These are phyloP conservation scores for Drosophila punjabiensis DNA, from an alignment of 1,140 invertebrate genomes.

Conservation along the genomic window DNA sequence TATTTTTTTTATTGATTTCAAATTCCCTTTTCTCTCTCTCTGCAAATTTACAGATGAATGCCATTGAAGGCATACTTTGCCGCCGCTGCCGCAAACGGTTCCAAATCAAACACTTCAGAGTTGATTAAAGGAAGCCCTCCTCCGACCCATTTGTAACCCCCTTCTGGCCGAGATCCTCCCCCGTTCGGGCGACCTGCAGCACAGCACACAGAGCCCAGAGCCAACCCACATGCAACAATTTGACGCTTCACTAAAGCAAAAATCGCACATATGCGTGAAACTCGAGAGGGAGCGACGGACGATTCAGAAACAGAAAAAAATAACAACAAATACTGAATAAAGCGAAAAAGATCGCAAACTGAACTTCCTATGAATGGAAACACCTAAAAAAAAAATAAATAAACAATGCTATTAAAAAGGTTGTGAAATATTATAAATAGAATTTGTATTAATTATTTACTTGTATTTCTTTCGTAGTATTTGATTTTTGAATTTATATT, in stretches of 20 bases:
- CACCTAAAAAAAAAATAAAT: constrained; percentile 1
- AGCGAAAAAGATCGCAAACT: constrained; percentile 21
- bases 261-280: constrained; percentile 74
- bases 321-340: background rate
- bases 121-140: constrained; percentile 67
- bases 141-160: background rate
- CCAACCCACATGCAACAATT: constrained; percentile 77
- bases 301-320: constrained; percentile 7
- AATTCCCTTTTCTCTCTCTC: background rate
- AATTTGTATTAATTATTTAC: background rate
- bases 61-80: constrained; percentile 23
- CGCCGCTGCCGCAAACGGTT: constrained; percentile 53
- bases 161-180: constrained; percentile 17
- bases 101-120: constrained; percentile 80
- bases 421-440: background rate
- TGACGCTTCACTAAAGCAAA: constrained; percentile 72
- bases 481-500: background rate
- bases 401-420: background rate
- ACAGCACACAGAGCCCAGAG: constrained; percentile 8
- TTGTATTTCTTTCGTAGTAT: background rate
- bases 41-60: constrained; percentile 24
- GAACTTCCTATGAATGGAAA: constrained; percentile 35
- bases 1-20: background rate
- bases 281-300: constrained; percentile 17
- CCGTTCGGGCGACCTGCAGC: constrained; percentile 18